phyloP scores from a whole-genome alignment of 2,797 vertebrate species.

The Falco biarmicus region DNA sequence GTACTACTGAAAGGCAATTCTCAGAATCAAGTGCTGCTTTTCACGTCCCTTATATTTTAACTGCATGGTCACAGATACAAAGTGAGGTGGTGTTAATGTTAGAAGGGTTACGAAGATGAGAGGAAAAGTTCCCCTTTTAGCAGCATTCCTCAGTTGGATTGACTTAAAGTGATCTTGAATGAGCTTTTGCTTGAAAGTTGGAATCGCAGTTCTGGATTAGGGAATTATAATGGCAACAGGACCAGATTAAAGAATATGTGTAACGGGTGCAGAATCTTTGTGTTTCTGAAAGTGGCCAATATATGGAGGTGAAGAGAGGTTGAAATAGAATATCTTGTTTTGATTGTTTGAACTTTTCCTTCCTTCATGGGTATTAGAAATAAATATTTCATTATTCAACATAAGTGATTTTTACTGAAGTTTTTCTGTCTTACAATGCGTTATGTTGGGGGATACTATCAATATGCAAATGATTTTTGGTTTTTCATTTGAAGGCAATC shows the following conservation, averaged over 20 bases:
- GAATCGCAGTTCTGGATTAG: neutral
- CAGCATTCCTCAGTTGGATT: neutral
- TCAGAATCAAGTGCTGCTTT: neutral
- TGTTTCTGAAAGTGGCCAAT: neutral
- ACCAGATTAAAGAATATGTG: neutral
- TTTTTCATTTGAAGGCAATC: neutral
- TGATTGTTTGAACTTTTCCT: neutral
- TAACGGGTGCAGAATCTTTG: neutral
- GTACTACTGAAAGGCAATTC: neutral
- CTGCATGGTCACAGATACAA: neutral
- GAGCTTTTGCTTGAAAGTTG: neutral
- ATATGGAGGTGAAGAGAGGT: neutral
- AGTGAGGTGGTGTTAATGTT: neutral
- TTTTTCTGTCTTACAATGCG: neutral
- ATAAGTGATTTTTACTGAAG: neutral
- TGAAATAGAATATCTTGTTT: neutral
- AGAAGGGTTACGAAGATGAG: neutral
- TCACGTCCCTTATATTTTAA: neutral
- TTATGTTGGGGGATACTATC: neutral
- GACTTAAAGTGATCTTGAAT: neutral
- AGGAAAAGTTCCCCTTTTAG: neutral
- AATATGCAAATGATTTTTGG: neutral
- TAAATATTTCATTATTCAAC: neutral
- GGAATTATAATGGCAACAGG: neutral
- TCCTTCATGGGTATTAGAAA: neutral